These are phyloP conservation scores for Heliconius melpomene DNA, from an alignment of 1,140 invertebrate genomes.

Conservation along the genomic window DNA sequence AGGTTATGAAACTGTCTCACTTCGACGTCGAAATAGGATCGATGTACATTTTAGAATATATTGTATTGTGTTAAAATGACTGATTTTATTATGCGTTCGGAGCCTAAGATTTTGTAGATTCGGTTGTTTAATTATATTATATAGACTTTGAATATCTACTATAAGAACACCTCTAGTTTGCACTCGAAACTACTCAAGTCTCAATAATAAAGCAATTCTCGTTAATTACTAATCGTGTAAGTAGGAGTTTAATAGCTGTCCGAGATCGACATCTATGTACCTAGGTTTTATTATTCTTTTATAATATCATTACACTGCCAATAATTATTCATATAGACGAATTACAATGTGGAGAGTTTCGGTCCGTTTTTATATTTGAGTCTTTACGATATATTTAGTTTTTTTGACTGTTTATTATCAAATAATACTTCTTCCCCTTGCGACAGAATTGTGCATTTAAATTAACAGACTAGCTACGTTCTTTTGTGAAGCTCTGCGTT, in stretches of 20 bases:
- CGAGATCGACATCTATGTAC: conserved; percentile 51
- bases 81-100: conserved; percentile 82
- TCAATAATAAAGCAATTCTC: conserved; percentile 77
- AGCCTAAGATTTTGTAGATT: conserved; percentile 79
- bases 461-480: conserved; percentile 37
- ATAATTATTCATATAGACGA: conserved; percentile 72
- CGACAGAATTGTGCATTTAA: conserved; percentile 45
- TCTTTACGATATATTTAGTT: conserved; percentile 72
- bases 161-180: conserved; percentile 78
- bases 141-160: conserved; percentile 69
- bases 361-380: conserved; percentile 78
- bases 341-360: conserved; percentile 68
- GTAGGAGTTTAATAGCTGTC: conserved; percentile 69
- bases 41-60: conserved; percentile 79
- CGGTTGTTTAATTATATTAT: conserved; percentile 74
- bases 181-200: conserved; percentile 70
- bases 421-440: conserved; percentile 43
- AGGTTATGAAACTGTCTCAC: conserved; percentile 70
- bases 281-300: conserved; percentile 60
- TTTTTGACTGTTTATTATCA: conserved; percentile 71
- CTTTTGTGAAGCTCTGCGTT: conserved; percentile 53
- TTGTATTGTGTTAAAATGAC: conserved; percentile 81
- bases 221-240: conserved; percentile 78
- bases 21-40: conserved; percentile 74
- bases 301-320: conserved; percentile 77